A percentile compares a stretch with the other conserved stretches of the same genome.
phyloP scores from a whole-genome alignment of 2,888 invertebrate genomes.

The Euzetes globulus region DNA sequence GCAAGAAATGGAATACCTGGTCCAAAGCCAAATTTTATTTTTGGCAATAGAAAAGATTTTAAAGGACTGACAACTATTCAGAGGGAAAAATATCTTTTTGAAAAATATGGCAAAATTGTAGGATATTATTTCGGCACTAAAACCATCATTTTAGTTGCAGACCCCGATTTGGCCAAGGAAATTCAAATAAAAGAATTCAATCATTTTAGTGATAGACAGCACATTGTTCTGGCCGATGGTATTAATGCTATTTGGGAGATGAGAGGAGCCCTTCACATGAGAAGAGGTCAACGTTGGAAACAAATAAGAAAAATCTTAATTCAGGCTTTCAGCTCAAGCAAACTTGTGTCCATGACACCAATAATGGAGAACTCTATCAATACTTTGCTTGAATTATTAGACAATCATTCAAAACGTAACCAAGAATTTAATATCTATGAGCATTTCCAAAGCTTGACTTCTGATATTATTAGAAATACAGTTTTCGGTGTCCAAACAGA shows the following conservation, averaged over 20 bases:
- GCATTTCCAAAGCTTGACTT: slow-evolving; percentile 38
- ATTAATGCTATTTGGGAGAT: slow-evolving; percentile 14
- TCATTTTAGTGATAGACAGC: slow-evolving; percentile 45
- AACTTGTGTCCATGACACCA: slow-evolving; percentile 37
- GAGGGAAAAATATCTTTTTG: slow-evolving; percentile 32
- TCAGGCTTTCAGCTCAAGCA: slow-evolving; percentile 41
- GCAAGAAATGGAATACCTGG: slow-evolving; percentile 36
- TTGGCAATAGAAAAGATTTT: slow-evolving; percentile 32
- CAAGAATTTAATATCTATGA: slow-evolving; percentile 39
- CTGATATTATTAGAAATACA: slow-evolving; percentile 39
- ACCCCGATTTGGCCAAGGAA: slow-evolving; percentile 42
- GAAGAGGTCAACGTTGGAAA: slow-evolving; percentile 39
- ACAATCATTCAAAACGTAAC: neutral
- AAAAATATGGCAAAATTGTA: slow-evolving; percentile 38
- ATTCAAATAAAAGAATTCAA: slow-evolving; percentile 45
- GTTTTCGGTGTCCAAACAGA: slow-evolving; percentile 40
- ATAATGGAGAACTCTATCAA: slow-evolving; percentile 34
- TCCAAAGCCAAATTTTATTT: slow-evolving; percentile 36
- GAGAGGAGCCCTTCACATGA: neutral
- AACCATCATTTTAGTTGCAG: slow-evolving; percentile 37
- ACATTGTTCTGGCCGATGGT: neutral
- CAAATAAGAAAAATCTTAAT: slow-evolving; percentile 39
- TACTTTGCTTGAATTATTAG: slow-evolving; percentile 31
- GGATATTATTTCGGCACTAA: slow-evolving; percentile 38
- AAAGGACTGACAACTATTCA: slow-evolving; percentile 16